Evolutionary conservation across 92 coral and sea anemone genomes (phyloP).

Genomic region (Pocillopora meandrina): DNA sequence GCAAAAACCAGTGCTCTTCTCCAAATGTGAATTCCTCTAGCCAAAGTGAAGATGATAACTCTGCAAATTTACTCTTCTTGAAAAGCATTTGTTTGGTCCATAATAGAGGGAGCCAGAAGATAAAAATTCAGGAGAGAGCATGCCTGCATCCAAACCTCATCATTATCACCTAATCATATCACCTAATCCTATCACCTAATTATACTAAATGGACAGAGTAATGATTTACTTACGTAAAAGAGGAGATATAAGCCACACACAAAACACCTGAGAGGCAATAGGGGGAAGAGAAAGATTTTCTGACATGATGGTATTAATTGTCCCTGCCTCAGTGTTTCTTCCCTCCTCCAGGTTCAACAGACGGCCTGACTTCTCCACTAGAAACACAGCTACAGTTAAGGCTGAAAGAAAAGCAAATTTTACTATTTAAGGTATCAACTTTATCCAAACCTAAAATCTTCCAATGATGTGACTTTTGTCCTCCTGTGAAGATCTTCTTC

Average conservation of each 20-base stretch:
- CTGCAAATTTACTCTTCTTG: no score
- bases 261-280: conserved; percentile 78
- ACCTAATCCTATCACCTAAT: no score
- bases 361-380: conserved; percentile 92
- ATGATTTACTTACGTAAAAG: conserved; percentile 73
- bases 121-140: no score
- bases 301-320: conserved; percentile 84
- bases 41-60: no score
- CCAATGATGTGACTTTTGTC: neutral
- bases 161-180: no score
- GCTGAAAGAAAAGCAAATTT: conserved; percentile 53
- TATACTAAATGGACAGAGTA: neutral
- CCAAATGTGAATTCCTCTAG: no score
- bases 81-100: no score
- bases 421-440: neutral
- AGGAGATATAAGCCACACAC: conserved; percentile 97
- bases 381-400: conserved; percentile 89
- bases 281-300: conserved; percentile 84
- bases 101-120: no score
- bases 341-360: conserved; percentile 91
- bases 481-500: neutral
- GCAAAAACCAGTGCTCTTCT: neutral
- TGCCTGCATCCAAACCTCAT: no score
- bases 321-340: conserved; percentile 88
- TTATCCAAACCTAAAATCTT: neutral